Evolutionary conservation across 2,113 vertebrate species (phyloP).

Genomic region (Edolisoma coerulescens): DNA sequence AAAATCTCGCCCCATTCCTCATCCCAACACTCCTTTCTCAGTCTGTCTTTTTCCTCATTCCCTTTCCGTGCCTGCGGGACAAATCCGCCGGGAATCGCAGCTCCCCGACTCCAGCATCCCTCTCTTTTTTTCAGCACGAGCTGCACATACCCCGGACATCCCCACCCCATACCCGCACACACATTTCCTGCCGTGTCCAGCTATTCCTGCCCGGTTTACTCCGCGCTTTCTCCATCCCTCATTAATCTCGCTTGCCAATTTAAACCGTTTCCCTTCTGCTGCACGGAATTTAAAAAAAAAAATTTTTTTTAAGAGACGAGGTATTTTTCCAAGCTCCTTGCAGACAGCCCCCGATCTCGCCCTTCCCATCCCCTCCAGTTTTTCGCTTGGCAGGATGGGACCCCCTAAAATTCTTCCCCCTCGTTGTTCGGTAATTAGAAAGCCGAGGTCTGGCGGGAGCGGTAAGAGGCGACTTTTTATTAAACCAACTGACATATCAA

Average conservation of each 20-base stretch:
- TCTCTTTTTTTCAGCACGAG: neutral
- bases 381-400: neutral
- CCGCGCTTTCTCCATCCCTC: neutral
- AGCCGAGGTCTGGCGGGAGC: neutral
- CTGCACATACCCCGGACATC: accelerated
- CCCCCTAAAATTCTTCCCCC: neutral
- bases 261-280: neutral
- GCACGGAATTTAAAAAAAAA: too few relatives aligned
- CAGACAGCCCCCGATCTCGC: neutral
- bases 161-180: neutral
- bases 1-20: neutral
- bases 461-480: neutral
- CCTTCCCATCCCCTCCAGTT: neutral
- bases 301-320: neutral
- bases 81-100: accelerated
- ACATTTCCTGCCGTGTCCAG: neutral
- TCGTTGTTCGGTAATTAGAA: neutral
- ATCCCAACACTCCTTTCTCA: neutral
- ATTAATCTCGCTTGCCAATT: neutral
- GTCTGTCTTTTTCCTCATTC: neutral
- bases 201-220: neutral
- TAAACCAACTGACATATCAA: neutral
- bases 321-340: neutral
- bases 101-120: neutral
- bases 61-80: neutral